Evolutionary conservation across 2,888 invertebrate species (phyloP).

Genomic region (Drosophila longiperda): DNA sequence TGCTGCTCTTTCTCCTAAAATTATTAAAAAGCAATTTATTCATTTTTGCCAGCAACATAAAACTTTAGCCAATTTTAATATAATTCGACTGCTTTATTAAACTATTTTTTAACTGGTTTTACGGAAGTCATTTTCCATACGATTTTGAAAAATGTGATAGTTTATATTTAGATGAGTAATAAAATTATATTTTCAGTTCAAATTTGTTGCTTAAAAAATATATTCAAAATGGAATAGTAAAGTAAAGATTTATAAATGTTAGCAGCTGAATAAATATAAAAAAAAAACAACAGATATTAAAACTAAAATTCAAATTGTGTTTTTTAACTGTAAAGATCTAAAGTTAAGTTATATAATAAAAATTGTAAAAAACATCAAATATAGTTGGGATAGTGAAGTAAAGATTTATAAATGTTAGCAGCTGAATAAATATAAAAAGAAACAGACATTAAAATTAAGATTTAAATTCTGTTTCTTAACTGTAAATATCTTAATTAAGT

Average conservation of each 20-base stretch:
- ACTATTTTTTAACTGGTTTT: conserved; percentile 8
- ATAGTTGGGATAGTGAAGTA: neutral
- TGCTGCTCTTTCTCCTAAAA: conserved; percentile 29
- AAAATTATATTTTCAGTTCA: neutral
- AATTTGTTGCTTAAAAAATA: neutral
- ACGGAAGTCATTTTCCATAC: conserved; percentile 11
- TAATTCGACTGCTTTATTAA: conserved; percentile 10
- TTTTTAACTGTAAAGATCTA: neutral
- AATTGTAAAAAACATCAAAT: accelerated
- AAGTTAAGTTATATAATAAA: neutral
- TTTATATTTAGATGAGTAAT: neutral
- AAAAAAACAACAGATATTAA: neutral
- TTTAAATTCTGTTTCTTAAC: neutral
- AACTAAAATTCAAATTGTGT: neutral
- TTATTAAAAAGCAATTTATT: conserved; percentile 67
- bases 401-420: neutral
- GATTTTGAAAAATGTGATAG: neutral
- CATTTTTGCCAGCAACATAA: conserved; percentile 17
- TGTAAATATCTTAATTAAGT: neutral
- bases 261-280: neutral
- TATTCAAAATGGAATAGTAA: neutral
- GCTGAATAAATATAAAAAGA: neutral
- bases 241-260: neutral
- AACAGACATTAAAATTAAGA: neutral
- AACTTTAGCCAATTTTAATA: conserved; percentile 34